Conservation (phyloP, 2,888 invertebrate genomes). For the Phaonia tiefii region DNA sequence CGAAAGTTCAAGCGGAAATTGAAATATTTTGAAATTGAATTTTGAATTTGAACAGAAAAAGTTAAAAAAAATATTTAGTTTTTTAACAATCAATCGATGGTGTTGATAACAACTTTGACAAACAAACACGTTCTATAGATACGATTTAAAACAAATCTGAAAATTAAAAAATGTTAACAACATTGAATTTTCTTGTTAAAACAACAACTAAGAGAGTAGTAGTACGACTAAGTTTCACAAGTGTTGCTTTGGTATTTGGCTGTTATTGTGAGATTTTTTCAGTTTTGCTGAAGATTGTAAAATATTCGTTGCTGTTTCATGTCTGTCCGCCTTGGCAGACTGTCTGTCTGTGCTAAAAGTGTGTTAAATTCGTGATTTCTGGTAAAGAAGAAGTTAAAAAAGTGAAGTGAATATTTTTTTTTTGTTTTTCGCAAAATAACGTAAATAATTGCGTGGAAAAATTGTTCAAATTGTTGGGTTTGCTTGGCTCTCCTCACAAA, state of each 20-base stretch:
- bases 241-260: background rate
- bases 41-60: background rate
- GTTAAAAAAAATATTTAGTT: background rate
- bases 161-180: background rate
- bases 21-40: background rate
- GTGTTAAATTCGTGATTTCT: slow-evolving; percentile 34
- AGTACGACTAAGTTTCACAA: background rate
- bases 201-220: background rate
- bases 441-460: background rate
- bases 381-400: background rate
- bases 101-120: too few relatives aligned
- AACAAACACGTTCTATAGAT: too few relatives aligned
- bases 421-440: background rate
- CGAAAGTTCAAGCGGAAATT: background rate
- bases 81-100: too few relatives aligned
- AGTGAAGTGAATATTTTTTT: background rate
- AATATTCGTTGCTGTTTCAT: too few relatives aligned
- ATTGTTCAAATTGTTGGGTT: background rate
- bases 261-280: background rate
- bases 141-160: too few relatives aligned
- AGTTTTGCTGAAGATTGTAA: too few relatives aligned
- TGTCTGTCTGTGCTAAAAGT: background rate
- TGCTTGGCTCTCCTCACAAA: too few relatives aligned
- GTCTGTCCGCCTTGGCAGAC: too few relatives aligned
- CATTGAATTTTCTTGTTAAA: too few relatives aligned